A percentile compares a stretch with the other conserved stretches of the same genome.
These are phyloP conservation scores for Mamestra brassicae DNA, from an alignment of 2,888 invertebrate genomes.

Conservation along the genomic window DNA sequence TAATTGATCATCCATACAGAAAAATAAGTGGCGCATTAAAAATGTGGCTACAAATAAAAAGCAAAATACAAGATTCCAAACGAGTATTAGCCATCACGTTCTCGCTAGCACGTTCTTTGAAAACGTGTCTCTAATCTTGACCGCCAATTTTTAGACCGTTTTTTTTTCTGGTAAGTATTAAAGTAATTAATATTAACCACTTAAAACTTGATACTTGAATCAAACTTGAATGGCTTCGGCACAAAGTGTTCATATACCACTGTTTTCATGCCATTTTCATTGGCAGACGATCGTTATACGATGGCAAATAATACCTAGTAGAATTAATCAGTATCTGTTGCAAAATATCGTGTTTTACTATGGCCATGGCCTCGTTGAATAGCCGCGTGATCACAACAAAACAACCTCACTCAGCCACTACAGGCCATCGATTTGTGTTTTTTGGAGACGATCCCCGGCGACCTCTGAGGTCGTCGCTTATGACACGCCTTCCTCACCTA, in stretches of 20 bases:
- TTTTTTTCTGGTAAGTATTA: constrained; percentile 27
- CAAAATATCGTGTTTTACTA: constrained; percentile 66
- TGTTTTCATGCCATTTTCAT: not conserved
- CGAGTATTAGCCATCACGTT: constrained; percentile 33
- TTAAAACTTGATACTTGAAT: not conserved
- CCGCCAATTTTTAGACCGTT: constrained; percentile 3
- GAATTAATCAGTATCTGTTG: constrained; percentile 44
- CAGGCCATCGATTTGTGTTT: constrained; percentile 45
- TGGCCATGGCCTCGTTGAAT: constrained; percentile 66
- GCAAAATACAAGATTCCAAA: constrained; percentile 27
- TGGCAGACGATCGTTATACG: constrained; percentile 1
- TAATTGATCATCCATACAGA: constrained; percentile 64
- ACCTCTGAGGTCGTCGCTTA: constrained; percentile 20
- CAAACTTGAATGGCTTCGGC: not conserved
- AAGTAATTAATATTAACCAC: constrained; percentile 4
- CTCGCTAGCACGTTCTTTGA: constrained; percentile 21
- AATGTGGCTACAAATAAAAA: constrained; percentile 6
- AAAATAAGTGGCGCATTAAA: constrained; percentile 62
- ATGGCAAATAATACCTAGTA: constrained; percentile 23
- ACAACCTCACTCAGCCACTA: constrained; percentile 43
- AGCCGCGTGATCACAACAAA: constrained; percentile 62
- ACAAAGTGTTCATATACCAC: not conserved
- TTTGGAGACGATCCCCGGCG: constrained; percentile 39
- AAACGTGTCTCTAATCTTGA: constrained; percentile 6
- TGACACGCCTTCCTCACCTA: constrained; percentile 28